Evolutionary conservation across 2,113 vertebrate species (phyloP), one percentile per base, ranked within the genome.

Genomic region (Dryoscopus gambensis): DNA sequence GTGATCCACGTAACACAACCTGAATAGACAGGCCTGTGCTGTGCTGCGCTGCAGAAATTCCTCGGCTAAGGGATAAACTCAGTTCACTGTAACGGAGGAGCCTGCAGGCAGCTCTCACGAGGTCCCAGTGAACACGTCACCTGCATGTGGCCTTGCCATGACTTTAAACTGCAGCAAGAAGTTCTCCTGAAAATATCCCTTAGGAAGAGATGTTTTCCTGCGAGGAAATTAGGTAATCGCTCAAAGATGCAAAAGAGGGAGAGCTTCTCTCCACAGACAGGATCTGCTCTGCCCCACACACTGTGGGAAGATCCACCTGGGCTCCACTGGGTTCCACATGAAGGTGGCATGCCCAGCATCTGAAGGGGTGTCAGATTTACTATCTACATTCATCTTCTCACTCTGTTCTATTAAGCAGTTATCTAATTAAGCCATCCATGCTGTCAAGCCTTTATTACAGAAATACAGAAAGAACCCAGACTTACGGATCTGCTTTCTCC

Each of bases 71-170:
- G 37, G 28, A 70, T 31, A 65, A 89, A 69, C 21, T 55, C 33
- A 84, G 30, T 7, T 42, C 14, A 49, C 37, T 13, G 9, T 5
- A 84, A 46, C 0, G 5, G 11, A 79, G 44, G 5, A 86, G 23
- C 17, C 20, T 30, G 15, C 17, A 60, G 10, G 49, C 22, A 90
- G 22, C 37, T 40, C 24, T 10, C 31, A 59, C 0, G 1, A 39
- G 16, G 11, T 53, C 33, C 25, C 0, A 0, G 31, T 28, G 16
- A 40, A 22, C 6, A 35, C 0, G 0, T 2, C 35, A 77, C 40
- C 37, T 49, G 24, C 42, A 22, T 3, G 11, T 3, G 11, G 37
- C 40, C 9, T 65, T 3, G 1, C 15, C 64, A 40, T 3, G 10
- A 81, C 13, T 28, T 62, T 30, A n/a, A 53, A 88, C 10, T 17